Conservation (phyloP, 2,113 vertebrate species). For the Otolemur garnettii region DNA sequence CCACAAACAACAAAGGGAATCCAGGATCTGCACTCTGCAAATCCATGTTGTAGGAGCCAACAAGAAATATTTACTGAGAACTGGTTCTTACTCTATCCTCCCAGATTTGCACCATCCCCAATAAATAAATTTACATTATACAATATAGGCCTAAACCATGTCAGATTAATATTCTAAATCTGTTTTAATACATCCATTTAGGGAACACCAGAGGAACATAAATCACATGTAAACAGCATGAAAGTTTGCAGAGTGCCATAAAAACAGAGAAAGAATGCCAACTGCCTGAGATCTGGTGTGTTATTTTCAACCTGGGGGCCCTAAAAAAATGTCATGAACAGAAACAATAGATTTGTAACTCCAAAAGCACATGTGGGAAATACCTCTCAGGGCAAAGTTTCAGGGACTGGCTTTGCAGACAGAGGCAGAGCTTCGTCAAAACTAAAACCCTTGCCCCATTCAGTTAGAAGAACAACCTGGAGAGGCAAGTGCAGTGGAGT, state of each 20-base stretch:
- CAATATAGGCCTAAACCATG: neutral
- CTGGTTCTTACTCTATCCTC: neutral
- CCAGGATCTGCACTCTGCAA: neutral
- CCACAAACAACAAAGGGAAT: neutral
- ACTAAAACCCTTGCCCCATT: neutral
- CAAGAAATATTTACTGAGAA: neutral
- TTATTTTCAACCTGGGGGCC: slow-evolving; percentile 40
- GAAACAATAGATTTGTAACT: slow-evolving; percentile 44
- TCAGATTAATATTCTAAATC: slow-evolving; percentile 67
- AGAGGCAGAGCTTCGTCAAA: neutral
- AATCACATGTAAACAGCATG: slow-evolving; percentile 58
- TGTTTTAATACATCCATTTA: slow-evolving; percentile 62
- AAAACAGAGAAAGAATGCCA: neutral
- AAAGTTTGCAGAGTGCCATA: slow-evolving; percentile 19
- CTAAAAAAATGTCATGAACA: slow-evolving; percentile 60
- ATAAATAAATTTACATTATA: slow-evolving; percentile 50
- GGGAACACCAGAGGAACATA: slow-evolving; percentile 32
- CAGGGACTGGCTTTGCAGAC: neutral
- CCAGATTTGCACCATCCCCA: neutral
- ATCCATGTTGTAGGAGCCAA: neutral
- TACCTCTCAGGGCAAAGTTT: slow-evolving; percentile 1
- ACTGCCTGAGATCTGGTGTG: neutral
- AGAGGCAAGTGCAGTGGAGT: neutral
- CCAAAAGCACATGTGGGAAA: slow-evolving; percentile 50
- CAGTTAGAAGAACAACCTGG: neutral